Evolutionary conservation across 2,797 vertebrate genomes (phyloP).

Genomic region (Gobionotothen gibberifrons): DNA sequence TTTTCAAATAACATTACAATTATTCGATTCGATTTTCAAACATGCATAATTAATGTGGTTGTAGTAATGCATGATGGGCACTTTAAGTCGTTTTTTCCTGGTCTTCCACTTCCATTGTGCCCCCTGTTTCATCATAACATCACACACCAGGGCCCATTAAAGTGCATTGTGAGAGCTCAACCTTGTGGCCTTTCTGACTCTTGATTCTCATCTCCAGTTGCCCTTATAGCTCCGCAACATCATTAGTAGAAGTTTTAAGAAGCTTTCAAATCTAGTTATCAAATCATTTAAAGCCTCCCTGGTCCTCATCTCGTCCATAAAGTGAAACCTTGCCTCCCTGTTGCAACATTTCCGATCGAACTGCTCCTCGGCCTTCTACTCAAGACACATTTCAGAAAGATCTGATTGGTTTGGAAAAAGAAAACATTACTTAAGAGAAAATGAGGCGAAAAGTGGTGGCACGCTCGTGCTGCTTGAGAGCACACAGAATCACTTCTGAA

Average conservation of each 20-base stretch:
- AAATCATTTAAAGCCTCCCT: conserved; percentile 52
- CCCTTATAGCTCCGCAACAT: conserved; percentile 48
- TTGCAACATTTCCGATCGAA: conserved; percentile 47
- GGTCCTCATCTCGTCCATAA: conserved; percentile 56
- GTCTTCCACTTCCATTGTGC: conserved; percentile 4
- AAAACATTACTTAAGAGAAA: conserved; percentile 17
- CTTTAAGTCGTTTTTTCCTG: background rate
- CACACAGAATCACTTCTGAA: conserved; percentile 33
- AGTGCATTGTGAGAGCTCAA: conserved; percentile 23
- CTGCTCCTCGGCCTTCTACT: conserved; percentile 37
- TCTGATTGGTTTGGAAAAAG: conserved; percentile 16
- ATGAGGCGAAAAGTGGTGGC: conserved; percentile 23
- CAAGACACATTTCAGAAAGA: background rate
- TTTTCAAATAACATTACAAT: conserved; percentile 4
- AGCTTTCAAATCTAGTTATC: conserved; percentile 72
- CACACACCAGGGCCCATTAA: conserved; percentile 14
- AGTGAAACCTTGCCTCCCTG: conserved; percentile 56
- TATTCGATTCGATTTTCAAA: background rate
- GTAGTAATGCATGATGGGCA: background rate
- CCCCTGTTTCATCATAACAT: background rate
- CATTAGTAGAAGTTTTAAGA: conserved; percentile 65
- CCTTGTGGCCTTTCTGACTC: conserved; percentile 52
- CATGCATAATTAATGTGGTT: conserved; percentile 8
- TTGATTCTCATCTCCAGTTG: conserved; percentile 63
- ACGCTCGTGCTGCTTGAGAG: conserved; percentile 17